phyloP scores from a whole-genome alignment of 2,113 vertebrate genomes.

The Acinonyx jubatus region DNA sequence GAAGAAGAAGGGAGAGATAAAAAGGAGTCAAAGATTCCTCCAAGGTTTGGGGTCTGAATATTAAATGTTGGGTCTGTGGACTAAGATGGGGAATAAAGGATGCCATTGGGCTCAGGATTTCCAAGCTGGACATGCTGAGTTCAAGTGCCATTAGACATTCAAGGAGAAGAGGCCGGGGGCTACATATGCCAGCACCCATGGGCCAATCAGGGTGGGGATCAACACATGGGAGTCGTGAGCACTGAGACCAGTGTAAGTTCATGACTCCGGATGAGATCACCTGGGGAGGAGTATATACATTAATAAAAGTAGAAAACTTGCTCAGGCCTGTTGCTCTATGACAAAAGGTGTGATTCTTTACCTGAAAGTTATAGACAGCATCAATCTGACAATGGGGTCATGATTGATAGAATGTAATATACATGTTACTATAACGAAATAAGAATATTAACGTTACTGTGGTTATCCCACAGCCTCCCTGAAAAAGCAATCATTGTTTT shows the following conservation, averaged over 20 bases:
- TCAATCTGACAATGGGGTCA: not conserved
- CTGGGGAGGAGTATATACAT: not conserved
- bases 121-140: not conserved
- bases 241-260: not conserved
- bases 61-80: not conserved
- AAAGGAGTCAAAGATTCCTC: not conserved
- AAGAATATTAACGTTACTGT: not conserved
- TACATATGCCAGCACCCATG: not conserved
- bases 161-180: not conserved
- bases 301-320: not conserved
- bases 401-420: not conserved
- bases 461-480: not conserved
- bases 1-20: not conserved
- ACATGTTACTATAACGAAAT: not conserved
- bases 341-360: not conserved
- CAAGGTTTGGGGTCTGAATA: not conserved
- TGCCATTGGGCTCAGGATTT: not conserved
- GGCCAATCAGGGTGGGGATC: not conserved
- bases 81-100: not conserved
- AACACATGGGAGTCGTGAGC: not conserved
- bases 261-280: constrained; percentile 45
- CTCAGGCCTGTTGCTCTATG: not conserved
- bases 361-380: not conserved
- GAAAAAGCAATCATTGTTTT: not conserved
- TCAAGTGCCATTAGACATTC: not conserved